Evolutionary conservation across 1,140 invertebrate species (phyloP), one percentile per base, ranked within the genome.

Genomic region (Heliothis virescens): DNA sequence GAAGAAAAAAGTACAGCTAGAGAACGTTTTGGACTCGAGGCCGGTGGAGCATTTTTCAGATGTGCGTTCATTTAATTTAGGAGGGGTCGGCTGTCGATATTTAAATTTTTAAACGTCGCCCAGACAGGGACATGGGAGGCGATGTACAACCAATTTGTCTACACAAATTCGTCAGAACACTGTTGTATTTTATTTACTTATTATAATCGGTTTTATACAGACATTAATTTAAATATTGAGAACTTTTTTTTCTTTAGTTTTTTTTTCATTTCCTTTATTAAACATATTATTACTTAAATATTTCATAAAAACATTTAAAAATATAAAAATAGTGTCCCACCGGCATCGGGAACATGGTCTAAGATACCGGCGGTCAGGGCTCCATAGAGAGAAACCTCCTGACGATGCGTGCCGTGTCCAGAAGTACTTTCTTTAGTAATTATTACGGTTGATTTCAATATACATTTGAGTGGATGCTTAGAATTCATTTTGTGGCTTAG

Each of bases 91-190:
- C 81, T 89, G 90, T 89, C 87, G 85, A 92, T 91, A 93, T 93
- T 92, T 91, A 91, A 91, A 92, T 90, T 91, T 92, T 92, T 90
- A 91, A 93, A 84, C 87, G 87, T 91, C 86, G 86, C 86, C 87
- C 85, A 89, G 89, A 89, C 89, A 85, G 85, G 80, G 82, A 83
- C 82, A 69, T 69, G 79, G 75, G 83, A 83, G 82, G 79, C 69
- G 73, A 65, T 83, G 79, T 83, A 83, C 85, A 86, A 89, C 83
- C 85, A 89, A 92, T 91, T 93, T 91, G 88, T 92, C 87, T 86
- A 85, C 84, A 88, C 87, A 87, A 90, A 92, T 91, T 88, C 87
- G 84, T 90, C 89, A 88, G 81, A 82, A 79, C 71, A 57, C 4
- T 50, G 57, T 41, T 73, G 53, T 73, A 59, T 50, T 57, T 73